These are phyloP conservation scores for Pipa parva DNA, from an alignment of 2,113 vertebrate genomes.

Conservation along the genomic window DNA sequence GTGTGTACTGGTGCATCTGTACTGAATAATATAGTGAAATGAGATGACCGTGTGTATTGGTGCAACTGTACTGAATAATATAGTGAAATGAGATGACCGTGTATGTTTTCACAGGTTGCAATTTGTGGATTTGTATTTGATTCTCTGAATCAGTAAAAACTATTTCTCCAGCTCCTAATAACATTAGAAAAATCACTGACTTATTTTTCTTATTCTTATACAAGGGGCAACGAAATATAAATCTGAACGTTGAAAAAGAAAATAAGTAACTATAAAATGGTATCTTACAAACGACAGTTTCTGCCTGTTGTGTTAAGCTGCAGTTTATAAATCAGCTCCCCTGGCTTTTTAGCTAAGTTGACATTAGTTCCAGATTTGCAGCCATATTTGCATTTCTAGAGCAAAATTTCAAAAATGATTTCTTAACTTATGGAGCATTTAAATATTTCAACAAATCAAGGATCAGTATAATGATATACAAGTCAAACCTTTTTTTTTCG, in stretches of 20 bases:
- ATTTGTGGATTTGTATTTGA: too few relatives aligned
- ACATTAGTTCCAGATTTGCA: conserved; percentile 56
- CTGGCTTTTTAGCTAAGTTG: conserved; percentile 58
- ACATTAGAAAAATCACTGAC: too few relatives aligned
- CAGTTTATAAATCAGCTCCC: conserved; percentile 60
- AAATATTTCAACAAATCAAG: conserved; percentile 74
- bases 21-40: too few relatives aligned
- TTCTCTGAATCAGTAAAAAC: too few relatives aligned
- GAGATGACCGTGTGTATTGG: too few relatives aligned
- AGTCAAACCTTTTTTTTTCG: conserved; percentile 82
- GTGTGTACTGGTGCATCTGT: too few relatives aligned
- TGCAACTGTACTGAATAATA: too few relatives aligned
- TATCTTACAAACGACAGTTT: conserved; percentile 41
- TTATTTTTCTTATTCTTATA: too few relatives aligned
- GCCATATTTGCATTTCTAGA: conserved; percentile 55
- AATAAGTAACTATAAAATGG: conserved; percentile 26
- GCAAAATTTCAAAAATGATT: conserved; percentile 59
- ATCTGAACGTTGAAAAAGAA: conserved; percentile 37
- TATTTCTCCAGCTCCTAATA: too few relatives aligned
- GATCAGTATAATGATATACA: conserved; percentile 77
- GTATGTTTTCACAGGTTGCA: too few relatives aligned
- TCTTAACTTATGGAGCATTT: conserved; percentile 60
- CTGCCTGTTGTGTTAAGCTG: conserved; percentile 55
- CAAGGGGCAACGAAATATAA: conserved; percentile 5
- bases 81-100: too few relatives aligned